Percentiles rank a stretch among this genome's conserved stretches.
Evolutionary conservation across 1,140 invertebrate species (phyloP).

Genomic region (Drosophila cardini): DNA sequence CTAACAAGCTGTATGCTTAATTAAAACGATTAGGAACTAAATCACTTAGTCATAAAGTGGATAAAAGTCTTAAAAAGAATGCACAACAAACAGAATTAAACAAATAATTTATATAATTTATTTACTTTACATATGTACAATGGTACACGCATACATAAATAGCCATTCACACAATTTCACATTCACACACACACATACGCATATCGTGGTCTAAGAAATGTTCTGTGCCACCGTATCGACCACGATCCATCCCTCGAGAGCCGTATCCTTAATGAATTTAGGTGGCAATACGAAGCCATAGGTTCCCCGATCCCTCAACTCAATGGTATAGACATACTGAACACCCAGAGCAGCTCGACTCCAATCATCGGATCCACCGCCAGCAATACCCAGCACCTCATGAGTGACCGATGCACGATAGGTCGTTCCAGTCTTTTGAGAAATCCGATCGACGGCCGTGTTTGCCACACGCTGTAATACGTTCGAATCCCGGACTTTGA

Average conservation of each 20-base stretch:
- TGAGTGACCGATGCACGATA: constrained; percentile 72
- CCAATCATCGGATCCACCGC: constrained; percentile 95
- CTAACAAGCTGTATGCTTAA: too few species aligned
- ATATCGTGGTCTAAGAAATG: constrained; percentile 31
- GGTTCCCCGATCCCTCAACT: constrained; percentile 93
- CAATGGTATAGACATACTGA: constrained; percentile 95
- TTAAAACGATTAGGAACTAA: too few species aligned
- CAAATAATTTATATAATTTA: constrained; percentile 34
- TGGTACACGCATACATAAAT: constrained; percentile 37
- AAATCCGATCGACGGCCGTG: constrained; percentile 85
- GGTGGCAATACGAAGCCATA: constrained; percentile 95
- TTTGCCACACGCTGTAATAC: constrained; percentile 89
- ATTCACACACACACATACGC: neutral
- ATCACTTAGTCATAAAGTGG: too few species aligned
- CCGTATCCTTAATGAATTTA: constrained; percentile 91
- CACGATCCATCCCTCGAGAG: constrained; percentile 92
- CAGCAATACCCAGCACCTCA: constrained; percentile 89
- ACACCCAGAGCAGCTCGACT: constrained; percentile 91
- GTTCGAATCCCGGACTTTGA: constrained; percentile 86
- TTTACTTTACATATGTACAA: constrained; percentile 46
- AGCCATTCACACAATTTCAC: constrained; percentile 12
- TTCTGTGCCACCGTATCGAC: constrained; percentile 90
- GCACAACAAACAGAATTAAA: neutral
- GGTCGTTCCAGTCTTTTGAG: constrained; percentile 62
- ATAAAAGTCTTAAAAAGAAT: neutral